Base-by-base conservation (phyloP, 2,113 vertebrate species). In the Corythoichthys intestinalis region DNA sequence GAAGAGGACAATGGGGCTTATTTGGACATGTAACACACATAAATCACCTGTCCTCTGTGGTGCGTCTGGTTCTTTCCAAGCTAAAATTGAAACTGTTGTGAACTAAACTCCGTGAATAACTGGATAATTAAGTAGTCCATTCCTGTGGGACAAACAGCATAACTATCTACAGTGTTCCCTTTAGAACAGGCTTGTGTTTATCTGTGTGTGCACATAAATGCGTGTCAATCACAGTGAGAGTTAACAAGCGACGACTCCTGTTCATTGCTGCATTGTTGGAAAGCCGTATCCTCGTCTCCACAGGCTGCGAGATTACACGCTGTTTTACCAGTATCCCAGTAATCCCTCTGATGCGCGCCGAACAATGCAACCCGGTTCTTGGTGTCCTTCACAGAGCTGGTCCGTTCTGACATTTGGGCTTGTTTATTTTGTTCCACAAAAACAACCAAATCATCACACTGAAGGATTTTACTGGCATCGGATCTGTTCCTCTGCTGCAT, bases 301-400 rank as follows among this genome's bases (percentile, higher is more conserved):
- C 65, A 67, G 91, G 83, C 85, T 66, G 76, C 68, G 86, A 91
- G 91, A 92, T 93, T 92, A 93, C 90, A 91, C 83, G 85, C 90
- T 82, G 86, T 85, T 91, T 86, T 84, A 86, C 75, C 81, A 88
- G 68, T 83, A 82, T 84, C 78, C 80, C 54, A 85, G 86, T 93
- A 93, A 93, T 91, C 91, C 91, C 73, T 80, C 83, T 76, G 77
- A 90, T 80, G 86, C 69, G 13, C 79, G 69, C 84, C 81, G 81
- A 86, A 91, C 85, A 87, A 85, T 79, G 68, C 80, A 82, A 68
- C 75, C 82, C 80, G 83, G 81, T 86, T 81, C 83, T 88, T 79
- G 75, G 76, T 88, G 91, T 89, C 91, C 91, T 92, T 92, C 90
- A 91, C 79, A 73, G 83, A 83, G 70, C 67, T 84, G 88, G 88